A percentile compares a stretch with the other conserved stretches of the same genome.
Conservation (phyloP, 1,140 invertebrate genomes). For the Camponotus vicinus region DNA sequence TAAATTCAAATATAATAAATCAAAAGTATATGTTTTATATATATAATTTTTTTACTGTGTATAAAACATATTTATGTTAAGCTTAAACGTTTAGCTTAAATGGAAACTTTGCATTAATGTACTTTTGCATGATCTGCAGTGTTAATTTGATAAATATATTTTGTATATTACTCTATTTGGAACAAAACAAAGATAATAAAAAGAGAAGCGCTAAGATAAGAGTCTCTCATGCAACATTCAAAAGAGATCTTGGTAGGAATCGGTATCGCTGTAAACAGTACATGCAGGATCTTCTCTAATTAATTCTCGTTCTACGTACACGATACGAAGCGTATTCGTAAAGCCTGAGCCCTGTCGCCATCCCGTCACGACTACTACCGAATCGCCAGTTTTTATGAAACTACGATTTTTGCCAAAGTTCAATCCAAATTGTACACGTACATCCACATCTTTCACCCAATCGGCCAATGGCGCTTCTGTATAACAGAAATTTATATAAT, state of each 20-base stretch:
- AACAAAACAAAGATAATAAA: neutral
- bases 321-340: conserved; percentile 98
- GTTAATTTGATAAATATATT: neutral
- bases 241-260: conserved; percentile 71
- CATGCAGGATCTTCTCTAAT: conserved; percentile 61
- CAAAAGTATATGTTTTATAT: neutral
- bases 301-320: conserved; percentile 90
- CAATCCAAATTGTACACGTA: conserved; percentile 95
- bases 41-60: neutral
- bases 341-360: conserved; percentile 98
- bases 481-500: conserved; percentile 73
- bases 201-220: neutral
- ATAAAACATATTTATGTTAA: neutral
- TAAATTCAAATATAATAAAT: neutral
- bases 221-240: conserved; percentile 32
- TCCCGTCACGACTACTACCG: conserved; percentile 98
- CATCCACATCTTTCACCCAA: conserved; percentile 98
- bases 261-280: conserved; percentile 67
- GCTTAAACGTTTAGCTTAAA: neutral
- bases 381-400: conserved; percentile 95
- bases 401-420: conserved; percentile 95
- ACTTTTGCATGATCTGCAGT: neutral
- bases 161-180: neutral
- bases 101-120: neutral
- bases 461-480: conserved; percentile 89